These are phyloP conservation scores for Idris sp. DNA, from an alignment of 1,140 invertebrate genomes.

Conservation along the genomic window DNA sequence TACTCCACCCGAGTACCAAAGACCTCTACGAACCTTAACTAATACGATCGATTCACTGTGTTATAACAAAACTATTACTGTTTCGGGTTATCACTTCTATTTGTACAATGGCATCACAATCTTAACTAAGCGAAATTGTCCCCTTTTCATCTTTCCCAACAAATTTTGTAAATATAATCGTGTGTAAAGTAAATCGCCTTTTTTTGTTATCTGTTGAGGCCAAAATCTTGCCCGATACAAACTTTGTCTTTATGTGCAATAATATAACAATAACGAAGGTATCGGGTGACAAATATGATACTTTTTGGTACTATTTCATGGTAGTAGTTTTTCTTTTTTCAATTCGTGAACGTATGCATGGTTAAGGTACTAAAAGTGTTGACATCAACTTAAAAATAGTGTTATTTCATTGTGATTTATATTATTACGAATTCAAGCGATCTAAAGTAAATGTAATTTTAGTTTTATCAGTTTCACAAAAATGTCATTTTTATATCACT, in stretches of 20 bases:
- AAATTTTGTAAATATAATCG: constrained; percentile 57
- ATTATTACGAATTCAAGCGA: constrained; percentile 39
- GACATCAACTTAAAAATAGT: too few species aligned
- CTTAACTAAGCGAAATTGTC: constrained; percentile 12
- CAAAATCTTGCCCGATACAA: constrained; percentile 19
- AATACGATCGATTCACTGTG: constrained; percentile 47
- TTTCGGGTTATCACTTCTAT: constrained; percentile 47
- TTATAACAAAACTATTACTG: constrained; percentile 53
- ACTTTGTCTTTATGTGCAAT: constrained; percentile 28
- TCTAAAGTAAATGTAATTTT: background rate
- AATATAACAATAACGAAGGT: too few species aligned
- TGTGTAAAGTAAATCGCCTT: constrained; percentile 45
- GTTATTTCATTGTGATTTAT: too few species aligned
- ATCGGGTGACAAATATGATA: too few species aligned
- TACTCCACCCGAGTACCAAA: constrained; percentile 35
- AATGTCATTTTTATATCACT: constrained; percentile 36
- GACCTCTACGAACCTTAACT: constrained; percentile 43
- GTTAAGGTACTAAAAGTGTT: too few species aligned
- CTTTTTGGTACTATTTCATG: too few species aligned
- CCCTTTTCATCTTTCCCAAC: too few species aligned
- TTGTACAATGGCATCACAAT: constrained; percentile 28
- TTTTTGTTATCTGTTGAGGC: constrained; percentile 18
- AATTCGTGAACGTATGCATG: too few species aligned
- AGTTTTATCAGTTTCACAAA: background rate
- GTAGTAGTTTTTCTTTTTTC: too few species aligned